phyloP scores from a whole-genome alignment of 2,113 vertebrate genomes.

The Myotis brandtii region DNA sequence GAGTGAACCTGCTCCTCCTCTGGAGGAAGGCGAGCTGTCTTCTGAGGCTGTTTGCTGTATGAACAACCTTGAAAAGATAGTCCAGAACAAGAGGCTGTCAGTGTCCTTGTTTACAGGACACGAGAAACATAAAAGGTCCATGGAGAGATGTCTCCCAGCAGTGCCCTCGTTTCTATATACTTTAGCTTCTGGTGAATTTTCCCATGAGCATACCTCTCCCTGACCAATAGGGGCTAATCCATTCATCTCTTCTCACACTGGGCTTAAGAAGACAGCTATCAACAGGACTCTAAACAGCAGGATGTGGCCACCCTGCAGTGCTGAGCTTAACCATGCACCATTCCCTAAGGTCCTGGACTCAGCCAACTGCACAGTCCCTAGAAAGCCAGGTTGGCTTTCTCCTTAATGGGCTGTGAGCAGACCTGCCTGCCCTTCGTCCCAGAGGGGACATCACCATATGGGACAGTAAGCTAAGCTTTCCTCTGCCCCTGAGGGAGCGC shows the following conservation, averaged over 20 bases:
- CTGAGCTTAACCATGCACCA: neutral
- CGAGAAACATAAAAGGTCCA: neutral
- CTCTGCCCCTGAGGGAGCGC: neutral
- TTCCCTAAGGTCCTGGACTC: neutral
- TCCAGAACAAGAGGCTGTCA: neutral
- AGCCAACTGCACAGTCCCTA: neutral
- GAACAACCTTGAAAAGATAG: neutral
- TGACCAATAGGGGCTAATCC: neutral
- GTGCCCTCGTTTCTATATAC: neutral
- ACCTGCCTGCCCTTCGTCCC: neutral
- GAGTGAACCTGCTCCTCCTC: neutral
- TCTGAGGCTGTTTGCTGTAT: neutral
- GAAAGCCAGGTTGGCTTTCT: constrained; percentile 4
- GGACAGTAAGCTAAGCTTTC: neutral
- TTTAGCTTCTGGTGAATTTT: neutral
- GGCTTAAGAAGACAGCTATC: neutral
- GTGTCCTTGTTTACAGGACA: neutral
- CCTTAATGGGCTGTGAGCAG: neutral
- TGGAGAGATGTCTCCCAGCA: neutral
- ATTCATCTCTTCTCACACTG: neutral
- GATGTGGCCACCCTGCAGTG: neutral
- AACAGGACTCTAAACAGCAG: neutral
- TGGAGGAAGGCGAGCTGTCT: neutral
- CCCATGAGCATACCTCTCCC: neutral
- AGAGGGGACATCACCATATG: neutral